Conservation (phyloP, 2,888 invertebrate species). For the Clostera curtula region DNA sequence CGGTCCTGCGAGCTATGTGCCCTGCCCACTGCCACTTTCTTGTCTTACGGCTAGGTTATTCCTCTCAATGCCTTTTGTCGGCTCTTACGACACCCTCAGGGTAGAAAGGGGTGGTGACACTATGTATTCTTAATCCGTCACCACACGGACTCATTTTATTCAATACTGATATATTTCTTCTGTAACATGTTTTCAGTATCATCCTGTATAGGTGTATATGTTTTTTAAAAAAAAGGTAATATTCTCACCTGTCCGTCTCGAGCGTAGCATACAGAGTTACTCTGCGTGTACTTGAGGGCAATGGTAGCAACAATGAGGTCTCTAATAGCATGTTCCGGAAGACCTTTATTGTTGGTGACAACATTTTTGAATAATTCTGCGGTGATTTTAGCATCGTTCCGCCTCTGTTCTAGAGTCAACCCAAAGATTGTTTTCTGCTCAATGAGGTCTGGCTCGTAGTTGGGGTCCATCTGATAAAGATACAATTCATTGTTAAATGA, state of each 20-base stretch:
- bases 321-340: conserved; percentile 85
- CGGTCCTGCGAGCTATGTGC: no score
- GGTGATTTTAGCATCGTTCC: conserved; percentile 92
- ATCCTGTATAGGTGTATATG: neutral
- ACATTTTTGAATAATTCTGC: conserved; percentile 85
- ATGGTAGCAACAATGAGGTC: conserved; percentile 97
- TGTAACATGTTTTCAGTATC: no score
- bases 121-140: no score
- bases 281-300: conserved; percentile 97
- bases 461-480: conserved; percentile 84
- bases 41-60: no score
- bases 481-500: neutral
- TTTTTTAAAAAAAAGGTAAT: neutral
- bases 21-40: no score
- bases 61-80: no score
- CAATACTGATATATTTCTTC: no score
- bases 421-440: conserved; percentile 80
- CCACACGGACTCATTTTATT: no score
- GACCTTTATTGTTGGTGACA: conserved; percentile 79
- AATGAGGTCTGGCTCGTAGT: conserved; percentile 84
- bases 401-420: conserved; percentile 81
- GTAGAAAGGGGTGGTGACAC: no score
- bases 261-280: conserved; percentile 98
- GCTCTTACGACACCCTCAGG: no score
- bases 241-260: conserved; percentile 85